These are phyloP conservation scores for Furcifer pardalis DNA, from an alignment of 2,797 vertebrate genomes.

Conservation along the genomic window DNA sequence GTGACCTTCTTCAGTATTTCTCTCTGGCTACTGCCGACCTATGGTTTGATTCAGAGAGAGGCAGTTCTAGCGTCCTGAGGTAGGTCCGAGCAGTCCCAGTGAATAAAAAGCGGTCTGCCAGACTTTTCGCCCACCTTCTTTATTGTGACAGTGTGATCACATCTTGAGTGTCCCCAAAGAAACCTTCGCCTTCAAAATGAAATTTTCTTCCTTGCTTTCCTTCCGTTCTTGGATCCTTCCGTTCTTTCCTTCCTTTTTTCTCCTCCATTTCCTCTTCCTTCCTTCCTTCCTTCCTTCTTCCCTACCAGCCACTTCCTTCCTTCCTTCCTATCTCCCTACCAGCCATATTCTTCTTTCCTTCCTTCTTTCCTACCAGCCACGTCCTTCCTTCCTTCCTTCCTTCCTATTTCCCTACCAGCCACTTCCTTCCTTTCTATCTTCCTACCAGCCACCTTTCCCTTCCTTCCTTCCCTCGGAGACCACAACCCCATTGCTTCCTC, in stretches of 20 bases:
- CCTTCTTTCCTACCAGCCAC: not conserved
- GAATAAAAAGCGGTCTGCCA: not conserved
- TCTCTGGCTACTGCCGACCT: not conserved
- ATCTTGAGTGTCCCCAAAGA: not conserved
- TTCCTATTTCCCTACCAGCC: too few relatives aligned
- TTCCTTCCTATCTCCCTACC: not conserved
- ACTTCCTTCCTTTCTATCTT: not conserved
- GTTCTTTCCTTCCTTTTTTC: not conserved
- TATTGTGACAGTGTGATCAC: not conserved
- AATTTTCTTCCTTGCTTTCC: not conserved
- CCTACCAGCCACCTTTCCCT: fast-evolving
- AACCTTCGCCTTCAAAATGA: too few relatives aligned
- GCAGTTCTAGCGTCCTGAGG: not conserved
- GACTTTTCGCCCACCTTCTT: not conserved
- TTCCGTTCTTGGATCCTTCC: not conserved
- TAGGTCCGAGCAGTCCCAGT: not conserved
- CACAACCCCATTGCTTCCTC: not conserved
- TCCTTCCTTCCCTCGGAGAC: not conserved
- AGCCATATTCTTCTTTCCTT: not conserved
- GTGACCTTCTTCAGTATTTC: not conserved
- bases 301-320: not conserved
- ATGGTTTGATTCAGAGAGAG: not conserved
- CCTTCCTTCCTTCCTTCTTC: not conserved
- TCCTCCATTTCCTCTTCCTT: not conserved
- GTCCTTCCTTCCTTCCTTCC: not conserved